Percentiles rank a stretch among this genome's conserved stretches.
These are phyloP conservation scores for Prenolepis imparis DNA, from an alignment of 2,888 invertebrate species.

Conservation along the genomic window DNA sequence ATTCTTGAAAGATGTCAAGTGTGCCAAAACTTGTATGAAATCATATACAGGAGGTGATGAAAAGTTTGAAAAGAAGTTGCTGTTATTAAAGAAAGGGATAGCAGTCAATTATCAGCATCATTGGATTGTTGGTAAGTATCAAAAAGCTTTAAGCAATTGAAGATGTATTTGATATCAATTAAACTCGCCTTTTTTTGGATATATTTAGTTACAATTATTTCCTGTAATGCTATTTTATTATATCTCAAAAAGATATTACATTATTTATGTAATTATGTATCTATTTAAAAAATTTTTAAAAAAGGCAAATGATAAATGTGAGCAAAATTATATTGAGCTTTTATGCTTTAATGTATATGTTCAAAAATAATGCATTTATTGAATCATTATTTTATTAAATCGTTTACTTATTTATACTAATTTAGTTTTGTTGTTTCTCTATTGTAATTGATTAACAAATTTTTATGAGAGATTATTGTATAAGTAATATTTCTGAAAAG, in stretches of 20 bases:
- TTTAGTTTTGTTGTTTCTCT: not conserved
- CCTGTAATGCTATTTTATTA: not conserved
- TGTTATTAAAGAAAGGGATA: slow-evolving; percentile 96
- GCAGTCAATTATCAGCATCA: slow-evolving; percentile 99
- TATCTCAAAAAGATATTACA: not conserved
- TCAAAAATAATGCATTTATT: not conserved
- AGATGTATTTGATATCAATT: not conserved
- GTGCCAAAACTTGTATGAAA: slow-evolving; percentile 89
- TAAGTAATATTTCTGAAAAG: not conserved
- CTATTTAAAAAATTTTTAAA: not conserved
- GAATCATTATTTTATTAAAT: not conserved
- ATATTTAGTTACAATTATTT: not conserved
- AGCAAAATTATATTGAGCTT: not conserved
- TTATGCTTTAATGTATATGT: not conserved
- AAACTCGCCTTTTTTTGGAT: not conserved
- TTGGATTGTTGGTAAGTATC: slow-evolving; percentile 92
- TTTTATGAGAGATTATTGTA: not conserved
- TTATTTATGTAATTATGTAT: not conserved
- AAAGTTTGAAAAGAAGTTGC: slow-evolving; percentile 91
- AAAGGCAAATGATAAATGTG: not conserved
- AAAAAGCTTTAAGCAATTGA: not conserved
- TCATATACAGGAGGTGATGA: slow-evolving; percentile 90
- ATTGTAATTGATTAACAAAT: not conserved
- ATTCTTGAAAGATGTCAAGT: slow-evolving; percentile 92
- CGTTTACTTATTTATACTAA: not conserved